These are phyloP conservation scores for Knipowitschia caucasica DNA, from an alignment of 2,797 vertebrate genomes.

Conservation along the genomic window DNA sequence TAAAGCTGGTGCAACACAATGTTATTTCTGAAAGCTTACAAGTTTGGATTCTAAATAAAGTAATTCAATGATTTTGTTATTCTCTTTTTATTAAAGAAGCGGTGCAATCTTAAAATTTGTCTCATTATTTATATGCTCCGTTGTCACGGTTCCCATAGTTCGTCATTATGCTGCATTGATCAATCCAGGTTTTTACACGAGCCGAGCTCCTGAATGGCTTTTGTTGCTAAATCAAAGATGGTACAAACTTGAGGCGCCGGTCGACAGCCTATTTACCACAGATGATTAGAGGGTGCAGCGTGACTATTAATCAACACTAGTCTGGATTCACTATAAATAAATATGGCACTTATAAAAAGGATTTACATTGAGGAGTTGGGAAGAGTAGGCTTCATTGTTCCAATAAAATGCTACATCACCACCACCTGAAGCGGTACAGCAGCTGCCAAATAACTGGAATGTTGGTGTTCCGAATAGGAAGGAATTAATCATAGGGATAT, in stretches of 20 bases:
- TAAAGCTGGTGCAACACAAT: too few relatives aligned
- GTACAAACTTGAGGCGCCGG: not conserved
- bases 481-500: not conserved
- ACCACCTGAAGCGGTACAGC: not conserved
- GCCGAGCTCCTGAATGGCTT: not conserved
- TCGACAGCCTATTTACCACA: not conserved
- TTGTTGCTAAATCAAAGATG: not conserved
- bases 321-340: not conserved
- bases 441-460: not conserved
- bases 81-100: conserved; percentile 17
- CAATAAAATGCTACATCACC: not conserved
- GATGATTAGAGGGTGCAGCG: not conserved
- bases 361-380: not conserved
- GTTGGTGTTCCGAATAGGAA: not conserved
- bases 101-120: conserved; percentile 14
- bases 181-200: not conserved
- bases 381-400: not conserved
- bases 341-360: not conserved
- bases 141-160: not conserved
- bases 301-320: not conserved
- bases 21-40: not conserved
- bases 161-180: not conserved
- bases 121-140: conserved; percentile 17
- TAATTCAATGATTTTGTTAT: not conserved
- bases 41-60: not conserved